Evolutionary conservation across 1,140 invertebrate genomes (phyloP).

Genomic region (Trissolcus basalis): DNA sequence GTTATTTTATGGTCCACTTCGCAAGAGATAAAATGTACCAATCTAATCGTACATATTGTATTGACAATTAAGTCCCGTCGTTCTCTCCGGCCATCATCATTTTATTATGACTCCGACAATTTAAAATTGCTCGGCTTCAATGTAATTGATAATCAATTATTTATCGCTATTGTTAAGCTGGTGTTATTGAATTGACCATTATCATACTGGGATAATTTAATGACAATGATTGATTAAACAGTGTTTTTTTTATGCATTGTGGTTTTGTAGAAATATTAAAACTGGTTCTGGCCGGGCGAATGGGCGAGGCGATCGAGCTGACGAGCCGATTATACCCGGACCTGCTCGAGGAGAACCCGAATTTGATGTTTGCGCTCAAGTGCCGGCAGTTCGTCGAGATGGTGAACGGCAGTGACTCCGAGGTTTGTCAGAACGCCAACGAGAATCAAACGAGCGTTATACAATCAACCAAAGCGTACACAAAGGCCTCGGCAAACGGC

Average conservation of each 20-base stretch:
- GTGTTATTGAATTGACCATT: no score
- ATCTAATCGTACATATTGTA: slow-evolving; percentile 9
- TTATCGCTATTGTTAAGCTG: no score
- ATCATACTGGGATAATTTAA: no score
- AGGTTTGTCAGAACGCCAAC: slow-evolving; percentile 77
- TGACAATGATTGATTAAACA: no score
- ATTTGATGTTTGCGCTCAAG: slow-evolving; percentile 95
- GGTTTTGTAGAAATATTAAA: slow-evolving; percentile 90
- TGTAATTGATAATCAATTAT: no score
- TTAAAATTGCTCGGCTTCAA: no score
- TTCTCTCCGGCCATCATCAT: no score
- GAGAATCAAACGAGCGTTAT: slow-evolving; percentile 84
- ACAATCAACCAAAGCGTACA: slow-evolving; percentile 83
- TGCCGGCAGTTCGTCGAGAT: slow-evolving; percentile 98
- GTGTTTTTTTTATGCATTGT: no score
- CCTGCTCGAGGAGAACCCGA: slow-evolving; percentile 90
- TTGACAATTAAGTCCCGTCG: no score
- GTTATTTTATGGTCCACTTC: slow-evolving; percentile 35
- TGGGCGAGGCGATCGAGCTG: slow-evolving; percentile 95
- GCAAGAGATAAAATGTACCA: slow-evolving; percentile 22
- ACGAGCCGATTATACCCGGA: slow-evolving; percentile 93
- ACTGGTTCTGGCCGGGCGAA: slow-evolving; percentile 91
- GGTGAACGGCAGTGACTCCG: slow-evolving; percentile 89
- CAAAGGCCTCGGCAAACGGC: slow-evolving; percentile 73
- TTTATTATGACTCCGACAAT: no score